phyloP scores from a whole-genome alignment of 1,140 invertebrate genomes.

The Drosophila funebris region DNA sequence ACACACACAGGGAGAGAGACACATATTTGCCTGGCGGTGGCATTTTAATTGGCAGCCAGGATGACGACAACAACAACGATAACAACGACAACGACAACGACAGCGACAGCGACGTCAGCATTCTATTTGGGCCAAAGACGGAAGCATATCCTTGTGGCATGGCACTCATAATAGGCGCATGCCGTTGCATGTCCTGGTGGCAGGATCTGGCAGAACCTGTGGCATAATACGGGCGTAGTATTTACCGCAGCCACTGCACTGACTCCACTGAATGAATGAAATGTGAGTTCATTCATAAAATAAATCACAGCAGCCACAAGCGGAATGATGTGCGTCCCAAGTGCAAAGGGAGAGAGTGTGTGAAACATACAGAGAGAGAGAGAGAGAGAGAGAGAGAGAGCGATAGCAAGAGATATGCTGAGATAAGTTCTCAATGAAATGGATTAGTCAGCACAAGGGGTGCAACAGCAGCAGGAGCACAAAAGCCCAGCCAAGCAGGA shows the following conservation, averaged over 20 bases:
- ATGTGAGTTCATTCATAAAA: constrained; percentile 77
- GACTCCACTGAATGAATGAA: constrained; percentile 61
- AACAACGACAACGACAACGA: constrained; percentile 32
- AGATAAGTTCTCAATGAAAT: constrained; percentile 72
- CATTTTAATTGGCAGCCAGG: constrained; percentile 78
- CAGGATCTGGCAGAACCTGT: not conserved
- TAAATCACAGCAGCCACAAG: constrained; percentile 58
- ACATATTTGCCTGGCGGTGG: constrained; percentile 74
- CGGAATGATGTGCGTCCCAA: not conserved
- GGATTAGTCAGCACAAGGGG: constrained; percentile 70
- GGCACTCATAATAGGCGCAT: constrained; percentile 53
- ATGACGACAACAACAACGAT: constrained; percentile 32
- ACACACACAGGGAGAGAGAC: not conserved
- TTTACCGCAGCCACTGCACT: constrained; percentile 33
- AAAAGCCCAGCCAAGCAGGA: constrained; percentile 68
- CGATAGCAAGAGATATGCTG: constrained; percentile 17
- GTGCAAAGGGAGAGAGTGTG: not conserved
- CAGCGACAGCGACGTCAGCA: constrained; percentile 22
- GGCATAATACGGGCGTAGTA: constrained; percentile 60
- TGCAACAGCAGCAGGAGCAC: constrained; percentile 24
- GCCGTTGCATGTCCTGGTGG: constrained; percentile 55
- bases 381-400: not conserved
- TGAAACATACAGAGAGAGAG: not conserved
- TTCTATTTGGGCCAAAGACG: constrained; percentile 60
- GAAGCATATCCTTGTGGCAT: constrained; percentile 69